Evolutionary conservation across 2,797 vertebrate species (phyloP), one percentile per base, ranked within the genome.

Genomic region (Diceros bicornis): DNA sequence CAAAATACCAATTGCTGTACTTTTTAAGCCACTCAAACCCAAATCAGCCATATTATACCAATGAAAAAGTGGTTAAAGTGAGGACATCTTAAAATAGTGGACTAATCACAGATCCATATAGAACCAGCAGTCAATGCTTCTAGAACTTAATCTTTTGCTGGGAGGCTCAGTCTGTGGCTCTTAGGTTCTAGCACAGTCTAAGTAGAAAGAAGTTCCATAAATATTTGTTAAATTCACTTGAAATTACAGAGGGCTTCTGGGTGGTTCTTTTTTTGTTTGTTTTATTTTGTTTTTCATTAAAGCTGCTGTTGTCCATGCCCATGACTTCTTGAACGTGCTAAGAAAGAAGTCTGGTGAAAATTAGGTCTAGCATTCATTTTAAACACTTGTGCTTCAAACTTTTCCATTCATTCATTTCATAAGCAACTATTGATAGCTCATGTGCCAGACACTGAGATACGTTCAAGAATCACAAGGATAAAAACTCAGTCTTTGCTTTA

Each of bases 361-460:
- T 47, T 11, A 20, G 52, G 25, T 84, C 71, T 74, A 10, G 29
- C 47, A 52, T 62, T 21, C 69, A 77, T 92, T 68, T 89, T 34
- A 47, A 4, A 25, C 14, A 55, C 14, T 68, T 57, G 27, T 57
- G 27, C 37, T 59, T 96, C n/a, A 34, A 13, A 57, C 13, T 78
- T 79, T 87, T 89, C 72, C 29, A 55, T 74, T 92, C 37, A 62
- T 94, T 95, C 41, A 8, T 95, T 95, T 94, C 77, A 79, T 7
- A 91, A 86, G 62, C 50, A 75, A 17, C 57, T 74, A 34, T 75
- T 90, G 64, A 44, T 71, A 69, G 57, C 34, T 6, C 25, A 12
- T 27, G 66, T 59, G 18, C 3, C 64, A 95, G 57, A 83, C 6
- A 29, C 52, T 86, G 29, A 79, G 57, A 4, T n/a, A 52, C 27